Evolutionary conservation across 2,888 invertebrate species (phyloP).

Genomic region (Odontothrips loti): DNA sequence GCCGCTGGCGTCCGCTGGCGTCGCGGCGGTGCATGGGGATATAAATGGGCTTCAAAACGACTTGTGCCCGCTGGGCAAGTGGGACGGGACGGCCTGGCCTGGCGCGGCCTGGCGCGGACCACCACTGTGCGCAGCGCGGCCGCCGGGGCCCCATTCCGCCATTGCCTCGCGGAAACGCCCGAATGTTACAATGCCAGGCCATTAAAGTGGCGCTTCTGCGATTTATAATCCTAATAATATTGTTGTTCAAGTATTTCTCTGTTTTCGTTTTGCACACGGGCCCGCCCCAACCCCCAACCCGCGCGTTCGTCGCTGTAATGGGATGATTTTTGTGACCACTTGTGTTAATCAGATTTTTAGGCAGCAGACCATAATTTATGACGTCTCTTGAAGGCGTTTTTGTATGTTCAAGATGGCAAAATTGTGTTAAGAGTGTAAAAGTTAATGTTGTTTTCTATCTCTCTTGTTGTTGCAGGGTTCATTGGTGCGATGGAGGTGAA

Average conservation of each 20-base stretch:
- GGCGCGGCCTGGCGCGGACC: not conserved
- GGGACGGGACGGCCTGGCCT: not conserved
- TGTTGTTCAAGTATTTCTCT: not conserved
- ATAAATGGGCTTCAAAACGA: constrained; percentile 1
- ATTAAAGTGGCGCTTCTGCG: not conserved
- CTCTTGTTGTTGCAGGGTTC: not conserved
- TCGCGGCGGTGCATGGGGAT: not conserved
- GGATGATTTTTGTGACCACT: too few species aligned
- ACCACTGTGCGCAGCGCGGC: too few species aligned
- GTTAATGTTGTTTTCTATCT: not conserved
- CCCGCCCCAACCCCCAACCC: too few species aligned
- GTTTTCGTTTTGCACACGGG: not conserved
- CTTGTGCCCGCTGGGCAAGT: not conserved
- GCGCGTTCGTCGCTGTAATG: too few species aligned
- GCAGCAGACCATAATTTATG: too few species aligned
- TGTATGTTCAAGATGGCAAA: too few species aligned
- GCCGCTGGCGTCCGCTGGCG: too few species aligned
- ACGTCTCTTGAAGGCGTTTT: too few species aligned
- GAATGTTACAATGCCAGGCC: constrained; percentile 10
- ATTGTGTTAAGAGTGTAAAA: too few species aligned
- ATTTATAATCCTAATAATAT: constrained; percentile 21
- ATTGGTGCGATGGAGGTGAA: not conserved
- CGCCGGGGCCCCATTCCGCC: not conserved
- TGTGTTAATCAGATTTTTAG: too few species aligned
- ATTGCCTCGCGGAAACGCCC: not conserved